phyloP scores from a whole-genome alignment of 1,140 invertebrate genomes.

The Lamellibrachia luymesi region DNA sequence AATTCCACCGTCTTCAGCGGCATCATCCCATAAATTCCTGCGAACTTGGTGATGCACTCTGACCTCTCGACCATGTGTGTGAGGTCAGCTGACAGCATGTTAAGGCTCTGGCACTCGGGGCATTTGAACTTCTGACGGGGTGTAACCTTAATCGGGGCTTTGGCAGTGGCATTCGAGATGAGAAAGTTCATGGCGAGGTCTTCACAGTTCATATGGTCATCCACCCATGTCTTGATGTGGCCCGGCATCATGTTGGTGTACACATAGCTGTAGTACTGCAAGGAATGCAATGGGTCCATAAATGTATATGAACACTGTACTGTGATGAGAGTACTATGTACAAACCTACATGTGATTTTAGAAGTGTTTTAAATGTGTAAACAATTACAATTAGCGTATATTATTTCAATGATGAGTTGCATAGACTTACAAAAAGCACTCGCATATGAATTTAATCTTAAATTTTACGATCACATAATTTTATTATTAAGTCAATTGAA shows the following conservation, averaged over 20 bases:
- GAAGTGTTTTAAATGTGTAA: no score
- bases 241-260: conserved; percentile 90
- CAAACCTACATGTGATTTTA: no score
- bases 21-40: conserved; percentile 80
- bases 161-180: conserved; percentile 91
- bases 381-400: no score
- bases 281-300: conserved; percentile 51
- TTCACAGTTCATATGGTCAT: conserved; percentile 99
- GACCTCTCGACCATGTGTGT: conserved; percentile 89
- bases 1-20: conserved; percentile 87
- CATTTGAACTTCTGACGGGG: conserved; percentile 98
- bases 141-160: conserved; percentile 98
- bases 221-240: conserved; percentile 92
- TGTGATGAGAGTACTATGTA: no score
- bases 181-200: conserved; percentile 99
- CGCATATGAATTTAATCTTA: no score
- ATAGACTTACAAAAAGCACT: no score
- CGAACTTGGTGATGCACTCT: conserved; percentile 86
- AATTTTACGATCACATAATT: no score
- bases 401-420: no score
- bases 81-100: conserved; percentile 90
- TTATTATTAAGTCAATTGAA: no score
- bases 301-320: no score
- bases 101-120: conserved; percentile 88
- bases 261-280: conserved; percentile 85